Conservation (phyloP, 2,888 invertebrate species). For the Metalampra italica region DNA sequence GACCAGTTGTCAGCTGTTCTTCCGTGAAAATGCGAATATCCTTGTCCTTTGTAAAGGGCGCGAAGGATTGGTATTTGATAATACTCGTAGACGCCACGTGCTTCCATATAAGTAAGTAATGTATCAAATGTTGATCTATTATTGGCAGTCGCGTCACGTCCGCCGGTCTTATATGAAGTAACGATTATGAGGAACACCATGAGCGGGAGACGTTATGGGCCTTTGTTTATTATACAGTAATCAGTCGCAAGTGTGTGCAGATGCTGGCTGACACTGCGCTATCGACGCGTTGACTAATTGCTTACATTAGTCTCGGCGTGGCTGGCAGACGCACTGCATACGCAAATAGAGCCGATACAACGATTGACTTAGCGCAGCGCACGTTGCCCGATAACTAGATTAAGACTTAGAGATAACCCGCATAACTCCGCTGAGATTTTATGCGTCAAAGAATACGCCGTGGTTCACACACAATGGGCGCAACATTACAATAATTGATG, state of each 20-base stretch:
- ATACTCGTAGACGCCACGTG: too few species aligned
- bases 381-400: constrained; percentile 51
- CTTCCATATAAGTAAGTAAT: background rate
- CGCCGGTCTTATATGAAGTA: constrained; percentile 20
- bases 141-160: constrained; percentile 40
- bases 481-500: constrained; percentile 24
- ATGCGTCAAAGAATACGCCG: background rate
- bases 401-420: constrained; percentile 10
- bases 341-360: constrained; percentile 61
- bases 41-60: background rate
- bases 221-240: constrained; percentile 30
- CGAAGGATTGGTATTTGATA: background rate
- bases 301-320: constrained; percentile 58
- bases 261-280: constrained; percentile 60
- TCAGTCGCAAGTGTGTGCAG: constrained; percentile 32
- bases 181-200: constrained; percentile 5
- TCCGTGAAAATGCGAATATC: background rate
- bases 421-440: background rate
- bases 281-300: constrained; percentile 65
- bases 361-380: constrained; percentile 62
- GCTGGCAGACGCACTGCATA: constrained; percentile 45
- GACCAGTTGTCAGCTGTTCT: background rate
- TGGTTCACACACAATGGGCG: background rate
- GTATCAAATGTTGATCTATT: background rate
- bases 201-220: background rate